Base-by-base conservation (phyloP, 1,140 invertebrate species). In the Aphelenchoides fujianensis region DNA sequence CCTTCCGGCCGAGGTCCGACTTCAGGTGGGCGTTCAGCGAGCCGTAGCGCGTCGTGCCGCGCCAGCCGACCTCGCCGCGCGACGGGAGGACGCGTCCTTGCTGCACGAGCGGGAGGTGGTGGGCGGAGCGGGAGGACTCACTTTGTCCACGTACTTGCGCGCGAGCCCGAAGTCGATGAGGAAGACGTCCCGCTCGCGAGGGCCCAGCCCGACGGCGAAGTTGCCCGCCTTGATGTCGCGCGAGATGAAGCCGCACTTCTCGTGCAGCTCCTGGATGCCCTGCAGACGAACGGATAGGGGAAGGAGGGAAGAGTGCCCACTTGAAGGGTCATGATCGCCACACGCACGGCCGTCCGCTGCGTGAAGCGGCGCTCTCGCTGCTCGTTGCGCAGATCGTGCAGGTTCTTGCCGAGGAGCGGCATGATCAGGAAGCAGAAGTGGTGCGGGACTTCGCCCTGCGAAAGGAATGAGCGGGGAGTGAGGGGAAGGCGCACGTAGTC, bases 11-110 rank as follows among this genome's bases (percentile, higher is more conserved):
- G 27, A 59, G 72, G 68, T 79, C 89, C 85, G 94, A 93, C 87
- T 97, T 98, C 84, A 93, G 93, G 86, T 98, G 96, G 59, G 95
- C 95, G 88, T 97, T 97, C 28, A 98, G 91, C n/a, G 95, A 97
- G 53, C 95, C 96, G 88, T 99, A 99, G 37, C 96, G 89, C 9
- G 98, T 95, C 41, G 96, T 98, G 77, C 95, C 96, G 7, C 79
- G 53, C 79, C 79, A 81, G n/a, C 79, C 79, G 34, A 75, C 66
- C 5, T 80, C 74, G 27, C 66, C 55, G 28, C 79, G 36, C 16
- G 74, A 35, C n/a, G 70, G 68, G 1, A 77, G 27, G 1, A 80
- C 9, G 34, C 76, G 68, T 9, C 61, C 37, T 27, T 72, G 79
- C 96, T 88, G 85, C 98, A 98, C 16, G 95, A 95, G 54, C 70